These are phyloP conservation scores for Seladonia tumulorum DNA, from an alignment of 2,888 invertebrate species.

Conservation along the genomic window DNA sequence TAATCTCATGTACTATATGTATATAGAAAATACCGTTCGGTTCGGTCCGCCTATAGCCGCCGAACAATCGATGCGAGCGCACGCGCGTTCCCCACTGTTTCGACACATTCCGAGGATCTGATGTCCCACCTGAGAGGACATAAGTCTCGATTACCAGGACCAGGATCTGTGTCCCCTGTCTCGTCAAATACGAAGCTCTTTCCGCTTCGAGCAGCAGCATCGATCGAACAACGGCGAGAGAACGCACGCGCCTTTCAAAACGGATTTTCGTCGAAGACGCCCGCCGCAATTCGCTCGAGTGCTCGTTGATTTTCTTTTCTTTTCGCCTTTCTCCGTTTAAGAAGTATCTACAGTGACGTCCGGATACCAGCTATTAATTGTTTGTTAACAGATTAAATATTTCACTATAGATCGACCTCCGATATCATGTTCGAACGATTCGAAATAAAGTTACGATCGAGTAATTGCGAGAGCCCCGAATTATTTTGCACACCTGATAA, in stretches of 20 bases:
- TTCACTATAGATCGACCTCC: no score
- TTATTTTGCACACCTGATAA: neutral
- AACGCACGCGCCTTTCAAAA: constrained; percentile 7
- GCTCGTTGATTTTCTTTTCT: neutral
- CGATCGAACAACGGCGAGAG: constrained; percentile 14
- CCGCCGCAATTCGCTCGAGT: neutral
- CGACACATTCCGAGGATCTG: neutral
- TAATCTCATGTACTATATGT: neutral
- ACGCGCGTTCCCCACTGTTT: constrained; percentile 19
- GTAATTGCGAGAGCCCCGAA: no score
- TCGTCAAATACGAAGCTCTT: neutral
- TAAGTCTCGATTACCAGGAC: constrained; percentile 9
- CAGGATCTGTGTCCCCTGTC: neutral
- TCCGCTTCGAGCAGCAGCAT: neutral
- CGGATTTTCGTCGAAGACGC: neutral
- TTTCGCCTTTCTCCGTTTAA: neutral
- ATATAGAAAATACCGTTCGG: constrained; percentile 1
- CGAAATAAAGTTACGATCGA: no score
- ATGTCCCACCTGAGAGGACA: neutral
- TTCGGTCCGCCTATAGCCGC: neutral
- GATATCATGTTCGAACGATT: no score
- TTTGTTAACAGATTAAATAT: no score
- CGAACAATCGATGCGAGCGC: neutral
- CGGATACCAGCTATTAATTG: neutral
- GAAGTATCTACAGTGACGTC: neutral